These are phyloP conservation scores for Drosophila rhopaloa DNA, from an alignment of 1,140 invertebrate species.

Conservation along the genomic window DNA sequence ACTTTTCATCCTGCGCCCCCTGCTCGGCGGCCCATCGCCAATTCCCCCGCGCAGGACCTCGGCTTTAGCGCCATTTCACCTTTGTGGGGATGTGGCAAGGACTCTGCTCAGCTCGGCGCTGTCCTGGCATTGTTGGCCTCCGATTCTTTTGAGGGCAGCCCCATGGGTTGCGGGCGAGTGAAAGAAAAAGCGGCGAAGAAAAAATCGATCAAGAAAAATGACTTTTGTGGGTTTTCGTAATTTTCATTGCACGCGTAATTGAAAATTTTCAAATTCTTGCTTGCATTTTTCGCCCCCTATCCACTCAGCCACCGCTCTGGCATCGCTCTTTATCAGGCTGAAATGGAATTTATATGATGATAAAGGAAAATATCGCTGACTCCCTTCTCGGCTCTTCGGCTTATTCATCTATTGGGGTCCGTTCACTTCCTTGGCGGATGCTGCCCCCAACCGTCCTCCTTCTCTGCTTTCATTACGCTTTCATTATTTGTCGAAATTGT, in stretches of 20 bases:
- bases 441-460: background rate
- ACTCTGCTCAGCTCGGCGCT: conserved; percentile 27
- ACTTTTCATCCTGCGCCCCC: conserved; percentile 29
- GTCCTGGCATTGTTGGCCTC: conserved; percentile 67
- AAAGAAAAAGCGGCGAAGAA: conserved; percentile 28
- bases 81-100: conserved; percentile 53
- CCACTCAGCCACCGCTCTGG: background rate
- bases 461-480: conserved; percentile 68
- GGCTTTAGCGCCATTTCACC: conserved; percentile 60
- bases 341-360: conserved; percentile 78
- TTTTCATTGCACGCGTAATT: conserved; percentile 83
- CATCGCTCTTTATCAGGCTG: conserved; percentile 49
- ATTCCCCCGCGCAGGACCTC: conserved; percentile 20
- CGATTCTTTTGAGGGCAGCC: conserved; percentile 72
- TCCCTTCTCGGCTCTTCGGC: conserved; percentile 5
- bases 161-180: conserved; percentile 4
- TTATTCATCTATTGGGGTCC: conserved; percentile 31
- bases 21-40: conserved; percentile 3
- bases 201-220: conserved; percentile 83
- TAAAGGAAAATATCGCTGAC: conserved; percentile 68
- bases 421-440: conserved; percentile 9
- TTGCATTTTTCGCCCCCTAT: conserved; percentile 64
- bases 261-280: conserved; percentile 82
- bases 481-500: conserved; percentile 82
- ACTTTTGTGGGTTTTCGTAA: conserved; percentile 83